These are phyloP conservation scores for Alouatta palliata DNA, from an alignment of 2,113 vertebrate species.

Conservation along the genomic window DNA sequence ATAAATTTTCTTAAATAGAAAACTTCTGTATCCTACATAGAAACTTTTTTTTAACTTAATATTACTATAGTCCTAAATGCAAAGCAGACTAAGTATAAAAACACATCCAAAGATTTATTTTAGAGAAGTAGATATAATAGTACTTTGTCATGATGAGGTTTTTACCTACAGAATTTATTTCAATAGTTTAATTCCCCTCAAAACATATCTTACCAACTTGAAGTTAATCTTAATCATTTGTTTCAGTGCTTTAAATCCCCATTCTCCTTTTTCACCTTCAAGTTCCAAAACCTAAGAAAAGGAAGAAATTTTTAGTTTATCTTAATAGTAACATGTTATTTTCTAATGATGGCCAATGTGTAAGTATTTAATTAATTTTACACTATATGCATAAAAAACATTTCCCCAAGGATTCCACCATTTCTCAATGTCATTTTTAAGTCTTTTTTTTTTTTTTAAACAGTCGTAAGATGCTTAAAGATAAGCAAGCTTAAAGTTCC, in stretches of 20 bases:
- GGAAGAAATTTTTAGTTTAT: slow-evolving; percentile 60
- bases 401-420: neutral
- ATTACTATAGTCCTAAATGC: neutral
- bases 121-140: slow-evolving; percentile 5
- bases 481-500: neutral
- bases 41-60: neutral
- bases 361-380: slow-evolving; percentile 60
- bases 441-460: too few species aligned
- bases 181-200: slow-evolving; percentile 30
- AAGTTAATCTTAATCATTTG: slow-evolving; percentile 99
- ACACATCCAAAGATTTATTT: neutral
- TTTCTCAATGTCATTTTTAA: slow-evolving; percentile 39
- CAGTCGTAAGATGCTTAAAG: neutral
- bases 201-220: slow-evolving; percentile 92
- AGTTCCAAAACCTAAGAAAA: slow-evolving; percentile 95
- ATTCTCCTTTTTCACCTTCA: slow-evolving; percentile 99
- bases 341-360: neutral
- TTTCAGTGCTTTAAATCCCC: slow-evolving; percentile 99
- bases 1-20: slow-evolving; percentile 29
- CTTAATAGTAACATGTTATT: slow-evolving; percentile 14
- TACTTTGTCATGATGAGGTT: slow-evolving; percentile 50
- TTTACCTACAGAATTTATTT: slow-evolving; percentile 18
- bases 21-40: neutral
- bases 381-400: slow-evolving; percentile 28
- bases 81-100: neutral